Percentiles rank a stretch among this genome's conserved stretches.
Evolutionary conservation across 2,113 vertebrate genomes (phyloP).

Genomic region (Chloroceryle aenea): DNA sequence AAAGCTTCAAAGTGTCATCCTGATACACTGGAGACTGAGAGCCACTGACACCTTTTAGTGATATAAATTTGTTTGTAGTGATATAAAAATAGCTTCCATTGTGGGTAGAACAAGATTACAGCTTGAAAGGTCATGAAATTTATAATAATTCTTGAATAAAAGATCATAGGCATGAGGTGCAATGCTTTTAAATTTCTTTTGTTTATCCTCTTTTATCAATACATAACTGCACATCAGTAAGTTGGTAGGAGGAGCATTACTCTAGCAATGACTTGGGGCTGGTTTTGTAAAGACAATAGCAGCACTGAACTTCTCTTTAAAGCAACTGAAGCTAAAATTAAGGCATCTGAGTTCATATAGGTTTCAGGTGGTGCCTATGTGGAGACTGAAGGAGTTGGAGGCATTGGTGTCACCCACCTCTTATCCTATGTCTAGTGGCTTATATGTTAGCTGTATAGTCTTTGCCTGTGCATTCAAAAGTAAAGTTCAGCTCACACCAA

Average conservation of each 20-base stretch:
- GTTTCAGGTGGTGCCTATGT: background rate
- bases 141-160: background rate
- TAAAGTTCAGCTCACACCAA: background rate
- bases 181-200: background rate
- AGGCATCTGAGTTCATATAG: background rate
- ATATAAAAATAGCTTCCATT: conserved; percentile 12
- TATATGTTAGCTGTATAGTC: background rate
- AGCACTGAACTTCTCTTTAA: background rate
- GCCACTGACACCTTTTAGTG: background rate
- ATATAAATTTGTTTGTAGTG: background rate
- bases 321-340: background rate
- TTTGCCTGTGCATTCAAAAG: background rate
- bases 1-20: conserved; percentile 11
- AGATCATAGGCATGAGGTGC: background rate
- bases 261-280: background rate
- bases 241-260: background rate
- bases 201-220: background rate
- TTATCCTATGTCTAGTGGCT: background rate
- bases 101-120: background rate
- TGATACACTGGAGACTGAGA: background rate
- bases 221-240: background rate
- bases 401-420: background rate
- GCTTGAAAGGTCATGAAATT: conserved; percentile 5
- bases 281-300: background rate
- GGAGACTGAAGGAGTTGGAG: background rate